phyloP scores from a whole-genome alignment of 1,140 invertebrate genomes.

The Musca vetustissima region DNA sequence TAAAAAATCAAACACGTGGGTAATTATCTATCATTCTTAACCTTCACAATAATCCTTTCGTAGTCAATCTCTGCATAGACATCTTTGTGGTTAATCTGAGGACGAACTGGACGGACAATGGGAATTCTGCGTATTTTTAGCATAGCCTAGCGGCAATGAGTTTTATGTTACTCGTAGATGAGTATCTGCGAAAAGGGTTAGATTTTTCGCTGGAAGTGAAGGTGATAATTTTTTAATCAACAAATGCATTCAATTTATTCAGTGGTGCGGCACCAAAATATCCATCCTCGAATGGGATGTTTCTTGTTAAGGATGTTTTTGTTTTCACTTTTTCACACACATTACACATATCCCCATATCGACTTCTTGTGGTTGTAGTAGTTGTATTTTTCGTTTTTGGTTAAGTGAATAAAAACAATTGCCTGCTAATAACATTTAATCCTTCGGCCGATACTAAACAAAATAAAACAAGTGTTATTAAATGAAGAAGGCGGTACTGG shows the following conservation, averaged over 20 bases:
- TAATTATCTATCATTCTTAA: too few species aligned
- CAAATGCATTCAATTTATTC: slow-evolving; percentile 54
- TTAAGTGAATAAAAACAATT: slow-evolving; percentile 44
- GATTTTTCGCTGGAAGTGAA: slow-evolving; percentile 37
- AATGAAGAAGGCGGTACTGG: background rate
- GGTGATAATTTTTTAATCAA: slow-evolving; percentile 52
- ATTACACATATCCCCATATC: slow-evolving; percentile 21
- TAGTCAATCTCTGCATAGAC: too few species aligned
- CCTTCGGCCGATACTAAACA: slow-evolving; percentile 1
- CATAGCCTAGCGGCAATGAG: too few species aligned
- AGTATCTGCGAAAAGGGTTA: slow-evolving; percentile 15
- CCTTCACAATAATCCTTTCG: too few species aligned
- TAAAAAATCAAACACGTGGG: too few species aligned
- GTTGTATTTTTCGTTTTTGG: slow-evolving; percentile 34
- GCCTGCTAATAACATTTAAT: slow-evolving; percentile 45
- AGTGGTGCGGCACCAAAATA: slow-evolving; percentile 28
- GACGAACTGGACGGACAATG: too few species aligned
- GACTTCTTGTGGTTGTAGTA: slow-evolving; percentile 31
- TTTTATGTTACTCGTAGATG: too few species aligned
- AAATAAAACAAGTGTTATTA: background rate
- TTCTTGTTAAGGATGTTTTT: background rate
- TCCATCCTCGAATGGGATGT: background rate
- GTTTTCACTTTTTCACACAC: slow-evolving; percentile 1
- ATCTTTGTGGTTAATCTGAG: too few species aligned
- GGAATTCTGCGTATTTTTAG: too few species aligned